Percentiles rank a stretch among this genome's conserved stretches.
Conservation (phyloP, 2,113 vertebrate species). For the Scartelaos histophorus region DNA sequence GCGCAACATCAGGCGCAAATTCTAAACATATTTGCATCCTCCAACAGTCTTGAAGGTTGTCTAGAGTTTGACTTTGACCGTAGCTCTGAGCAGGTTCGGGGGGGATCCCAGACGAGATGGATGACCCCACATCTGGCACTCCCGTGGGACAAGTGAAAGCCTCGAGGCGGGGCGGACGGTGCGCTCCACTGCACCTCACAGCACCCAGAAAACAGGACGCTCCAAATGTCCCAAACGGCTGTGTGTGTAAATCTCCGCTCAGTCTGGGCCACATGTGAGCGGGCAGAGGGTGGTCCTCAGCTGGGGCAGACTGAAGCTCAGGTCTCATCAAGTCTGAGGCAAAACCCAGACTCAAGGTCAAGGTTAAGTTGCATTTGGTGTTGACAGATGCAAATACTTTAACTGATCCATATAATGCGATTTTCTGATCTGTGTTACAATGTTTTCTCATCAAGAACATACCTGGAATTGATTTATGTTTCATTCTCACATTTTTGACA, state of each 20-base stretch:
- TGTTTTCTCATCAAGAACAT: no score
- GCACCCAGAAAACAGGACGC: slow-evolving; percentile 52
- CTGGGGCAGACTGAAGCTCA: slow-evolving; percentile 8
- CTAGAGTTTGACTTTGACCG: slow-evolving; percentile 50
- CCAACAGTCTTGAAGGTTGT: slow-evolving; percentile 11
- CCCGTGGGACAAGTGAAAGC: slow-evolving; percentile 70
- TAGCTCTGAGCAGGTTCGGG: slow-evolving; percentile 39
- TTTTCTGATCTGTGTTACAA: no score
- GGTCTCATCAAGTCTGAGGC: slow-evolving; percentile 20
- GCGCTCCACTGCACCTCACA: slow-evolving; percentile 70
- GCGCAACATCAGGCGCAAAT: neutral
- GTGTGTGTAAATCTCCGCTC: slow-evolving; percentile 61
- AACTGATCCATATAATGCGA: neutral
- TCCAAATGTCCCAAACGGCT: slow-evolving; percentile 56
- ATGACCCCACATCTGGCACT: slow-evolving; percentile 76
- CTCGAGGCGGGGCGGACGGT: slow-evolving; percentile 57
- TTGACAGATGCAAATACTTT: neutral
- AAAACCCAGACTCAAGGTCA: slow-evolving; percentile 4
- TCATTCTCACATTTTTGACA: no score
- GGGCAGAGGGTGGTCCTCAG: slow-evolving; percentile 41
- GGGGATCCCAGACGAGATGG: slow-evolving; percentile 58
- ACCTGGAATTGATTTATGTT: no score
- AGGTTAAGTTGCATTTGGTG: neutral
- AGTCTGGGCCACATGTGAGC: slow-evolving; percentile 18
- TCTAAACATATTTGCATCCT: slow-evolving; percentile 18